Percentiles rank a stretch among this genome's conserved stretches.
Conservation (phyloP, 2,113 vertebrate species). For the Anoplopoma fimbria region DNA sequence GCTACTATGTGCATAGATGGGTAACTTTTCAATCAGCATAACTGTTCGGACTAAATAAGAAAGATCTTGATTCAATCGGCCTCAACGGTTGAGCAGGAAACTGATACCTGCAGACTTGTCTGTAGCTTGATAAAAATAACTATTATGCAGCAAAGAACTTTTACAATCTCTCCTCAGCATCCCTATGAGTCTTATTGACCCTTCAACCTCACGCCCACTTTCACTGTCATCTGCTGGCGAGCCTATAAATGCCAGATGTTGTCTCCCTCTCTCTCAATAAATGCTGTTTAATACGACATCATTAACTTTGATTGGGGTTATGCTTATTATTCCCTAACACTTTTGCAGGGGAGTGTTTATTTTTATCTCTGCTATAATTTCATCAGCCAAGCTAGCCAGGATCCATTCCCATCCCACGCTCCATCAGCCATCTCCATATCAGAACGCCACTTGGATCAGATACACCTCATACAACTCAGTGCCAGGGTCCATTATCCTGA, state of each 20-base stretch:
- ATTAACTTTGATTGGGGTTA: conserved; percentile 77
- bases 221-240: conserved; percentile 28
- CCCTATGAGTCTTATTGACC: conserved; percentile 35
- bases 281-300: conserved; percentile 66
- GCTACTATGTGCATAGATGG: neutral
- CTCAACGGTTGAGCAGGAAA: conserved; percentile 7
- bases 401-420: conserved; percentile 32
- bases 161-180: conserved; percentile 35
- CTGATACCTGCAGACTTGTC: neutral
- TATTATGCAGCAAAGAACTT: conserved; percentile 7
- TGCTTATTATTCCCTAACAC: conserved; percentile 64
- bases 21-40: conserved; percentile 18
- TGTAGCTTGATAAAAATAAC: conserved; percentile 16
- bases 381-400: conserved; percentile 37
- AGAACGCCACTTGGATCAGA: conserved; percentile 57
- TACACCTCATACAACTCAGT: conserved; percentile 49
- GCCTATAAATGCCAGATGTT: conserved; percentile 72
- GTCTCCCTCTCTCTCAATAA: conserved; percentile 66
- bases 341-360: conserved; percentile 64
- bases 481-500: conserved; percentile 69
- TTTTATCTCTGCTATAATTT: conserved; percentile 68
- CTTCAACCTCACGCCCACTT: conserved; percentile 31
- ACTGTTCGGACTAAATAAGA: conserved; percentile 38
- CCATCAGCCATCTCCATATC: conserved; percentile 38
- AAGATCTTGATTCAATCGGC: conserved; percentile 42